Conservation (phyloP, 2,113 vertebrate genomes). For the Vombatus ursinus region DNA sequence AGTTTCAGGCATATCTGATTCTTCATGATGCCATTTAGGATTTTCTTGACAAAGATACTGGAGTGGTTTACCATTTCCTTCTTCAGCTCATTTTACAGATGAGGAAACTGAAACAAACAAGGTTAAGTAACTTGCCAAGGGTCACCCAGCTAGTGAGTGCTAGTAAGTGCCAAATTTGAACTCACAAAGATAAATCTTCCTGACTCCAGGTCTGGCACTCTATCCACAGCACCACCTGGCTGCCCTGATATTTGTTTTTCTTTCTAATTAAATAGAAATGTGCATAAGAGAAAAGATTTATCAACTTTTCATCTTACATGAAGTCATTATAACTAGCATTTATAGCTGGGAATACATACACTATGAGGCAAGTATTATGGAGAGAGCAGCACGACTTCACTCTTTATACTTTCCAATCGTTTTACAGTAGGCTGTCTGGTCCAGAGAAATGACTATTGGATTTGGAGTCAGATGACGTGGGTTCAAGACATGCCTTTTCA, state of each 20-base stretch:
- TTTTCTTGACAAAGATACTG: neutral
- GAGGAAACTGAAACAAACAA: too few species aligned
- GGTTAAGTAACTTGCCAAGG: too few species aligned
- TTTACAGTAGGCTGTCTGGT: neutral
- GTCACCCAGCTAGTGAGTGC: too few species aligned
- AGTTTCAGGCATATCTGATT: neutral
- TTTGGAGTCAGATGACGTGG: neutral
- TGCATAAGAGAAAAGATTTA: neutral
- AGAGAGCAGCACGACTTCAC: neutral
- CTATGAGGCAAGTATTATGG: neutral
- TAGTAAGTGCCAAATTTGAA: too few species aligned
- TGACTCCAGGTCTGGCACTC: too few species aligned
- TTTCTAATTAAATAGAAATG: neutral
- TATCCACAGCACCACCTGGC: too few species aligned
- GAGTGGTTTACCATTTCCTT: neutral
- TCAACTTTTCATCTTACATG: neutral
- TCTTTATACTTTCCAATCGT: neutral
- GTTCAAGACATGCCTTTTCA: neutral
- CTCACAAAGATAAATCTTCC: too few species aligned
- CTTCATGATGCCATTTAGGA: neutral
- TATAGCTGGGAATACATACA: neutral
- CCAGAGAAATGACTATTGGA: neutral
- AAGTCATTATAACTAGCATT: neutral
- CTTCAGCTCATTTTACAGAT: neutral
- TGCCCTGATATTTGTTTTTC: too few species aligned